Evolutionary conservation across 1,140 invertebrate species (phyloP), one percentile per base, ranked within the genome.

Genomic region (Andricus grossulariae): DNA sequence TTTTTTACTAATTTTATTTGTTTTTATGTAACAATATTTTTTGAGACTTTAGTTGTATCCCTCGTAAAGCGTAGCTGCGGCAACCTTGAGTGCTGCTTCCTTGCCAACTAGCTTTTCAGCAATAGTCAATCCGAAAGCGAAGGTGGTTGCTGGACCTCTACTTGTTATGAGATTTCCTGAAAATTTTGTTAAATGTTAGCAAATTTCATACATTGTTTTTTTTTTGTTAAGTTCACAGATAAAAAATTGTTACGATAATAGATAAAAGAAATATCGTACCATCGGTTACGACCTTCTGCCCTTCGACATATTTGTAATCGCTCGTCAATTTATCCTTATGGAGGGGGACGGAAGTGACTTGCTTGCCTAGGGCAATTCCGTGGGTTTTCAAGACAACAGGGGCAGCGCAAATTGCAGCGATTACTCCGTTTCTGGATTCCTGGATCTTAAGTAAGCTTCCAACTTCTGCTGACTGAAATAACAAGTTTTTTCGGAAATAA

Each of bases 341-440:
- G 5, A 93, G 92, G 8, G 98, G 98, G 92, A 99, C 97, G 6
- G 96, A 98, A 2, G 98, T 99, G 0, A 99, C 82, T 19, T 91
- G 92, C 84, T 97, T 98, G 49, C 96, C 97, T 71, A 92, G 88
- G 5, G 92, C 95, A 82, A 99, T 95, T 16, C 94, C 94, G 90
- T 99, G 97, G 13, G 94, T 93, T 83, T 95, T 95, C 19, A 99
- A 91, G 0, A 95, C 98, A 21, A 95, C 97, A 2, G 98, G 98
- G 18, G 96, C 96, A 83, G 97, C 97, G 93, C 97, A 98, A 81
- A 99, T 99, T 12, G 98, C 98, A 66, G 96, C 98, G 80, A 99
- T 95, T 10, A 97, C 88, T 79, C 93, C 92, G 0, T 94, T 95
- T 80, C 88, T 88, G 2, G 92, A 92, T 88, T 99, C 96, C 86